Evolutionary conservation across 2,113 vertebrate genomes (phyloP).

Genomic region (Galbula dea): DNA sequence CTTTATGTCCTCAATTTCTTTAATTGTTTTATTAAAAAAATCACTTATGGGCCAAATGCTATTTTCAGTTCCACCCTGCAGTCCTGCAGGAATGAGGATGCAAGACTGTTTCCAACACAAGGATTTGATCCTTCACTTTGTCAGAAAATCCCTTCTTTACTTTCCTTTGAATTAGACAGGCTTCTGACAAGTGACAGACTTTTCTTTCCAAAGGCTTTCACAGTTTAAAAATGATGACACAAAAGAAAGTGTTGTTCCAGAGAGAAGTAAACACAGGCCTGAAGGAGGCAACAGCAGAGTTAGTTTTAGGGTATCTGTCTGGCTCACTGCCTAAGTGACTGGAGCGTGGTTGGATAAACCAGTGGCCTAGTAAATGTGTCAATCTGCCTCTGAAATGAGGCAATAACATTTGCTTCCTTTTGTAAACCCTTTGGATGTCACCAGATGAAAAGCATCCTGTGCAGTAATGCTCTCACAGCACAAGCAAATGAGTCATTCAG

Average conservation of each 20-base stretch:
- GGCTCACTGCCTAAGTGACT: not conserved
- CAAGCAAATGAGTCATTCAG: not conserved
- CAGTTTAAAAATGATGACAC: not conserved
- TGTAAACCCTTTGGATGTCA: not conserved
- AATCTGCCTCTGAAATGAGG: not conserved
- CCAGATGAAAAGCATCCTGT: not conserved
- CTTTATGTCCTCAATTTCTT: not conserved
- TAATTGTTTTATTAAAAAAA: not conserved
- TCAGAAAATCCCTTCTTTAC: not conserved
- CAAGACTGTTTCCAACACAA: not conserved
- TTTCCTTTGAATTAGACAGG: not conserved
- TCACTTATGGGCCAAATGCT: not conserved
- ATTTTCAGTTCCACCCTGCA: not conserved
- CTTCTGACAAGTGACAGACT: not conserved
- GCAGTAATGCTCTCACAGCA: not conserved
- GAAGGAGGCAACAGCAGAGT: not conserved
- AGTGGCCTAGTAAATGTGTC: not conserved
- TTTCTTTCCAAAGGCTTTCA: not conserved
- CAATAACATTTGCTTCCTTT: not conserved
- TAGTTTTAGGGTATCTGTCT: not conserved
- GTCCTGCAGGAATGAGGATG: not conserved
- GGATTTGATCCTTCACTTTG: not conserved
- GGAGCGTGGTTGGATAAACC: not conserved
- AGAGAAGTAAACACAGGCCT: not conserved
- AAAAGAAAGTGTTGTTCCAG: not conserved